These are phyloP conservation scores for Lysandra bellargus DNA, from an alignment of 2,888 invertebrate genomes.

Conservation along the genomic window DNA sequence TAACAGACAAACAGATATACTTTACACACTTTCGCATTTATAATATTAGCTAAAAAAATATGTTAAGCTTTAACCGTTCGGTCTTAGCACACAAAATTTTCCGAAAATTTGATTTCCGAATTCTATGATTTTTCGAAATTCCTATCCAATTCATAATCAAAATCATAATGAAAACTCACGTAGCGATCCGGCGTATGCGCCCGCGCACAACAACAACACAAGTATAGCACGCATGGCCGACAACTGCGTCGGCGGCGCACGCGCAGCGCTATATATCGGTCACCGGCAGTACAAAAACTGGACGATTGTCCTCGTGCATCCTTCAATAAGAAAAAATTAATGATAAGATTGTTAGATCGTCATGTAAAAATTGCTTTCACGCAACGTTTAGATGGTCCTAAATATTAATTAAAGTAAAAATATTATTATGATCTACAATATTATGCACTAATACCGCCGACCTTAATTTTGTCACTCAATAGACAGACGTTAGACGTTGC, in stretches of 20 bases:
- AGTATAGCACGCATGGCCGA: background rate
- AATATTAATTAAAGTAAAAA: too few species aligned
- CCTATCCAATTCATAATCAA: background rate
- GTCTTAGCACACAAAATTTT: background rate
- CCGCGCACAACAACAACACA: background rate
- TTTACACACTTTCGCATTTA: background rate
- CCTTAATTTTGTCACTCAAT: too few species aligned
- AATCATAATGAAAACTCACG: background rate
- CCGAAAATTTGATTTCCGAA: too few species aligned
- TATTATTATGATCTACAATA: too few species aligned
- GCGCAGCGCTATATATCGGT: background rate
- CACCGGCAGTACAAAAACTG: background rate
- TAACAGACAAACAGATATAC: too few species aligned
- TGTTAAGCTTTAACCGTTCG: too few species aligned
- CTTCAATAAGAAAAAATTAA: background rate
- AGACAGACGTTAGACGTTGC: too few species aligned
- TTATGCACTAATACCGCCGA: too few species aligned
- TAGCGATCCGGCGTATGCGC: conserved; percentile 1
- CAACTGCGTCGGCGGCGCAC: background rate
- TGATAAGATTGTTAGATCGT: background rate
- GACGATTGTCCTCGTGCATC: background rate
- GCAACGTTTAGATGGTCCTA: too few species aligned
- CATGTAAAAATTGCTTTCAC: background rate
- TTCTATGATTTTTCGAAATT: background rate
- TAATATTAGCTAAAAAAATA: background rate